A percentile compares a stretch with the other conserved stretches of the same genome.
phyloP scores from a whole-genome alignment of 2,888 invertebrate genomes.

The Sicus ferrugineus region DNA sequence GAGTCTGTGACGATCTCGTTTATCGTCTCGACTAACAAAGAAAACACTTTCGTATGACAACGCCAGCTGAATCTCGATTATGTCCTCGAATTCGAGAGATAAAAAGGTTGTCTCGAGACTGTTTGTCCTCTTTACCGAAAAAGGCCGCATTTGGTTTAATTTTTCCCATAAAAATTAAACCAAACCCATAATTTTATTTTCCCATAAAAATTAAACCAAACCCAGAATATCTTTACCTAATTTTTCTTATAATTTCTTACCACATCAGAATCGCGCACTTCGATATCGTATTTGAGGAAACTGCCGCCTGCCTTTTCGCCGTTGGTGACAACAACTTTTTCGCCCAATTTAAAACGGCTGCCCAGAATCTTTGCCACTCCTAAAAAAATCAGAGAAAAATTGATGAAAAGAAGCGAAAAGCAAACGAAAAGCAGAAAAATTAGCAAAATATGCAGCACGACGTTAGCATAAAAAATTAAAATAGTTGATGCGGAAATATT shows the following conservation, averaged over 20 bases:
- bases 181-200: neutral
- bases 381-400: constrained; percentile 41
- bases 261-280: constrained; percentile 64
- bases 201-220: neutral
- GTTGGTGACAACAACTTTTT: constrained; percentile 61
- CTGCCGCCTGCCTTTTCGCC: constrained; percentile 57
- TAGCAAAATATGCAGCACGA: neutral
- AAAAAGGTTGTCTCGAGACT: too few species aligned
- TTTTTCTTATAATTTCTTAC: constrained; percentile 46
- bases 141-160: neutral
- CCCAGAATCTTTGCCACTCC: constrained; percentile 60
- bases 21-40: too few species aligned
- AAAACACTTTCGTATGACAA: too few species aligned
- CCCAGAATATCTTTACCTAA: too few species aligned
- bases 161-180: neutral
- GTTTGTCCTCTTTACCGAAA: too few species aligned
- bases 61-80: too few species aligned
- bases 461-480: neutral
- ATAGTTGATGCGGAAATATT: neutral
- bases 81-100: too few species aligned
- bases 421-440: neutral
- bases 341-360: constrained; percentile 58
- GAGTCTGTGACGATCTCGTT: too few species aligned
- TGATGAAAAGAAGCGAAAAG: constrained; percentile 5
- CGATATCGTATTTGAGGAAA: constrained; percentile 62